phyloP scores from a whole-genome alignment of 2,113 vertebrate genomes.

The Alectura lathami region DNA sequence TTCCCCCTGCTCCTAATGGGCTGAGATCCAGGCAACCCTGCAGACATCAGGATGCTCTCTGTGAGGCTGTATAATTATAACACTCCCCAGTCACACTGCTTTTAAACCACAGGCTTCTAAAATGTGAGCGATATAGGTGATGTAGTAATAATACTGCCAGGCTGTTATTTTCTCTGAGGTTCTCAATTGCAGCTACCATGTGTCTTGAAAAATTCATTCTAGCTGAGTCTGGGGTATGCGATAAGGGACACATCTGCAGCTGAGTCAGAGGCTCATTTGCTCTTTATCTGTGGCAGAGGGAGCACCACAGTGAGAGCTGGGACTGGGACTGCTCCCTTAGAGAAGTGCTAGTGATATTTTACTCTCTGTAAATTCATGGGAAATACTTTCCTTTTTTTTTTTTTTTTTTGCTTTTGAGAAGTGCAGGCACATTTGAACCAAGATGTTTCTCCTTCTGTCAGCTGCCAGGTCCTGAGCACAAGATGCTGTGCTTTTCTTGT shows the following conservation, averaged over 20 bases:
- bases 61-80: neutral
- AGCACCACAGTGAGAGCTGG: neutral
- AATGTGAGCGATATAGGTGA: neutral
- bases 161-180: neutral
- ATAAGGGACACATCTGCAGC: neutral
- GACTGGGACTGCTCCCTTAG: neutral
- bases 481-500: conserved; percentile 33
- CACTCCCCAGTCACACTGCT: neutral
- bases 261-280: conserved; percentile 3
- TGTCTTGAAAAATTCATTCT: conserved; percentile 11
- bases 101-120: neutral
- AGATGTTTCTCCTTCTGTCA: neutral
- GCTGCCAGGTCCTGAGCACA: conserved; percentile 19
- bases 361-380: neutral
- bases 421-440: conserved; percentile 1
- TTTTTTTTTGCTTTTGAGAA: neutral
- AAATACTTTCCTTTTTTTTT: neutral
- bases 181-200: neutral
- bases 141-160: neutral
- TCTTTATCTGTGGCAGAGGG: neutral
- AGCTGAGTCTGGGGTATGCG: neutral
- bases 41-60: neutral
- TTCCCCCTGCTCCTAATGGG: neutral
- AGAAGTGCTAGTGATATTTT: neutral
- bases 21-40: neutral